Percentiles rank a stretch among this genome's conserved stretches.
phyloP scores from a whole-genome alignment of 2,888 invertebrate genomes.

The Hypercompe scribonia region DNA sequence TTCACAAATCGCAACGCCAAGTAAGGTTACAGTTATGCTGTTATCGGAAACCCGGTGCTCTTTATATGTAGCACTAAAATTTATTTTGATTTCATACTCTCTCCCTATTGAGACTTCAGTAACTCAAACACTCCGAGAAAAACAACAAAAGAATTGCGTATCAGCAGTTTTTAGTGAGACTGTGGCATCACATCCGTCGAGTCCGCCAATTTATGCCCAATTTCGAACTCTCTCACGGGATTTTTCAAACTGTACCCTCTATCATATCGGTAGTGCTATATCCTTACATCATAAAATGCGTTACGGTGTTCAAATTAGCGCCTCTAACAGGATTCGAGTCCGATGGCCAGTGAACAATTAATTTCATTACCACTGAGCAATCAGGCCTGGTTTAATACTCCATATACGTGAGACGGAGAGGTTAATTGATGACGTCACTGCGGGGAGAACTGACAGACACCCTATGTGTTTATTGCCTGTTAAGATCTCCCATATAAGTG shows the following conservation, averaged over 20 bases:
- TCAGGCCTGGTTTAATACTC: conserved; percentile 35
- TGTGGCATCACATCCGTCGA: too few species aligned
- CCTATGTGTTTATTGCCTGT: not conserved
- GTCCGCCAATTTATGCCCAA: too few species aligned
- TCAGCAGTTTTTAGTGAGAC: too few species aligned
- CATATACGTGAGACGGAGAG: conserved; percentile 16
- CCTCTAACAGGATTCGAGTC: conserved; percentile 64
- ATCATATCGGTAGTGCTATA: conserved; percentile 35
- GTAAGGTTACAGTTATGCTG: too few species aligned
- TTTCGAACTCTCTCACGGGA: too few species aligned
- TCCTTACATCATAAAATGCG: conserved; percentile 69
- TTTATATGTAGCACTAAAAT: too few species aligned
- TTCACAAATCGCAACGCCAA: too few species aligned
- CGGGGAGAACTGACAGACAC: not conserved
- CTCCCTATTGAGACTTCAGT: too few species aligned
- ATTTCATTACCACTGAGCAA: conserved; percentile 63
- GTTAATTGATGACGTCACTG: not conserved
- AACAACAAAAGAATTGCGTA: too few species aligned
- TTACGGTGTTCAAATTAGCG: conserved; percentile 73
- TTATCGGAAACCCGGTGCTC: too few species aligned
- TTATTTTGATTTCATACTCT: too few species aligned
- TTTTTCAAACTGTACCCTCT: conserved; percentile 41
- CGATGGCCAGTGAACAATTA: conserved; percentile 61
- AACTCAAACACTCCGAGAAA: too few species aligned
- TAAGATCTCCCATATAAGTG: not conserved